Conservation (phyloP, 2,113 vertebrate genomes). For the Ceyx melanurus region DNA sequence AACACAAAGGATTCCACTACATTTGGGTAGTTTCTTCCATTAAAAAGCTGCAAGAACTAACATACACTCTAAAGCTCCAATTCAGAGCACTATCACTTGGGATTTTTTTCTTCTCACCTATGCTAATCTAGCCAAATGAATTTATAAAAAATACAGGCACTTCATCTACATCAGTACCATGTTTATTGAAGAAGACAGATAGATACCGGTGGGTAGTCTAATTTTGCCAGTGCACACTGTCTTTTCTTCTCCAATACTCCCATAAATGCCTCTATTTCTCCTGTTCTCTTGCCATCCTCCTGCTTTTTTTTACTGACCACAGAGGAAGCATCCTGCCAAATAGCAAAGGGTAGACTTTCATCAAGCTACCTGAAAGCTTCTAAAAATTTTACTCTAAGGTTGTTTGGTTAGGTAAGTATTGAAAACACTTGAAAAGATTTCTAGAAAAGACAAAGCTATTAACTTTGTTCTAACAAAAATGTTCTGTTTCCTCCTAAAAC, state of each 20-base stretch:
- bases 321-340: background rate
- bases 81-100: background rate
- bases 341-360: background rate
- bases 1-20: background rate
- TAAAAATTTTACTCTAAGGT: background rate
- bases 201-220: background rate
- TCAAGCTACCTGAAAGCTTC: background rate
- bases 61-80: background rate
- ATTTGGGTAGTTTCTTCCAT: background rate
- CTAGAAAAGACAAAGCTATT: background rate
- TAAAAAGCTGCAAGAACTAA: background rate
- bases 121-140: background rate
- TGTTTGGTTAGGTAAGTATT: background rate
- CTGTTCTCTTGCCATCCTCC: fast-evolving
- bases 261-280: background rate
- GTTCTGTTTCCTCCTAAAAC: background rate
- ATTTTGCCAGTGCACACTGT: background rate
- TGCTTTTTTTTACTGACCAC: background rate
- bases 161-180: background rate
- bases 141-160: background rate
- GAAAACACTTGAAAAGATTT: background rate
- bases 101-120: background rate
- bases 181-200: background rate
- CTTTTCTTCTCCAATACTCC: background rate
- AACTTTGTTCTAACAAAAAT: background rate